A percentile compares a stretch with the other conserved stretches of the same genome.
phyloP scores from a whole-genome alignment of 2,888 invertebrate genomes.

The Odontomyia ornata region DNA sequence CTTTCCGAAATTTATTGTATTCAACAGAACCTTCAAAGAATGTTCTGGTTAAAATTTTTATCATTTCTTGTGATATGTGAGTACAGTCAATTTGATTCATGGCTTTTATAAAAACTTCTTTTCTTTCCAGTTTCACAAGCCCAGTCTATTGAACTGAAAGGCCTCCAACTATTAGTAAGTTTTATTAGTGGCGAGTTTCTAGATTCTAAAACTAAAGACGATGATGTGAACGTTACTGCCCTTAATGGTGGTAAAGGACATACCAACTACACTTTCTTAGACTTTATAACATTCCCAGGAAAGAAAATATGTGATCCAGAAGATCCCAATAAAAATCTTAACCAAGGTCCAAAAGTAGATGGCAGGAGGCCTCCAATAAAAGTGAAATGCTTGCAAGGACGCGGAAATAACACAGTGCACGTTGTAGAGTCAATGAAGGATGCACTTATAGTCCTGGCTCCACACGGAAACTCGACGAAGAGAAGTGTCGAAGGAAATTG shows the following conservation, averaged over 20 bases:
- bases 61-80: neutral
- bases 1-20: too few relatives aligned
- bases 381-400: conserved; percentile 58
- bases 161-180: conserved; percentile 48
- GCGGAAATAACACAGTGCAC: conserved; percentile 52
- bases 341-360: conserved; percentile 47
- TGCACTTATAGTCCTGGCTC: conserved; percentile 59
- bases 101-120: neutral
- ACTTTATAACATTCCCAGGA: conserved; percentile 56
- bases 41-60: conserved; percentile 1
- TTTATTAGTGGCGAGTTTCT: conserved; percentile 49
- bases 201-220: conserved; percentile 34
- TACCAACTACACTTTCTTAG: conserved; percentile 56
- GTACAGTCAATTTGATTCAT: neutral
- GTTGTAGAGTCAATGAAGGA: conserved; percentile 60
- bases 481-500: conserved; percentile 74
- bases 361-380: conserved; percentile 58
- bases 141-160: conserved; percentile 49
- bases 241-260: neutral
- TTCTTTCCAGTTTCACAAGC: conserved; percentile 17
- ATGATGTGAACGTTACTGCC: conserved; percentile 27
- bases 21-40: neutral
- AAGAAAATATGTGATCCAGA: conserved; percentile 55
- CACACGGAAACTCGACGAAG: conserved; percentile 64
- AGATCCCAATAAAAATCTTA: conserved; percentile 56